Conservation (phyloP, 1,140 invertebrate genomes). For the Ceratoteleas bidentatus region DNA sequence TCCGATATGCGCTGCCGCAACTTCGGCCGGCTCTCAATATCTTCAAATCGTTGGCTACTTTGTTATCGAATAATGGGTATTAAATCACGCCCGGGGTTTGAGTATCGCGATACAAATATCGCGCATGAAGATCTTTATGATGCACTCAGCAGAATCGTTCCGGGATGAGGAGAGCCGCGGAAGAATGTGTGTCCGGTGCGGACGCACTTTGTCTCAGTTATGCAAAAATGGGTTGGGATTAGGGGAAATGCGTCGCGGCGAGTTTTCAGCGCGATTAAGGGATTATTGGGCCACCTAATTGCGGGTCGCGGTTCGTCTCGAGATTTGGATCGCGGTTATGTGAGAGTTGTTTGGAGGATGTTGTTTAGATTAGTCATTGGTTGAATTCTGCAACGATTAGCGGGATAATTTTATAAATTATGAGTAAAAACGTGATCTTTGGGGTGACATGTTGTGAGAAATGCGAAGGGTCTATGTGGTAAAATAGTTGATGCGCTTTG, state of each 20-base stretch:
- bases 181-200: conserved; percentile 34
- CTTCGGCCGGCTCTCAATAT: conserved; percentile 65
- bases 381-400: too few relatives aligned
- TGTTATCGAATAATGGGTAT: conserved; percentile 59
- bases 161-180: conserved; percentile 11
- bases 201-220: conserved; percentile 44
- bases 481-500: too few relatives aligned
- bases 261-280: conserved; percentile 3
- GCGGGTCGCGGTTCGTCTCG: too few relatives aligned
- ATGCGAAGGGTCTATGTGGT: too few relatives aligned
- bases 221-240: conserved; percentile 50
- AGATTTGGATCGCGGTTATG: not conserved
- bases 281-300: not conserved
- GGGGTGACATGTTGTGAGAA: too few relatives aligned
- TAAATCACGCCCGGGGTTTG: conserved; percentile 51
- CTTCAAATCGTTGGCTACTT: conserved; percentile 63
- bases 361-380: too few relatives aligned
- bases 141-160: conserved; percentile 55
- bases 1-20: conserved; percentile 63
- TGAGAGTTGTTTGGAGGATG: too few relatives aligned
- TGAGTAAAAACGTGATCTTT: too few relatives aligned
- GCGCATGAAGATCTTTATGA: conserved; percentile 62
- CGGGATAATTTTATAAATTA: too few relatives aligned
- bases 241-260: conserved; percentile 16
- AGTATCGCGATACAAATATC: conserved; percentile 61